phyloP scores from a whole-genome alignment of 2,113 vertebrate species.

The Collichthys lucidus region DNA sequence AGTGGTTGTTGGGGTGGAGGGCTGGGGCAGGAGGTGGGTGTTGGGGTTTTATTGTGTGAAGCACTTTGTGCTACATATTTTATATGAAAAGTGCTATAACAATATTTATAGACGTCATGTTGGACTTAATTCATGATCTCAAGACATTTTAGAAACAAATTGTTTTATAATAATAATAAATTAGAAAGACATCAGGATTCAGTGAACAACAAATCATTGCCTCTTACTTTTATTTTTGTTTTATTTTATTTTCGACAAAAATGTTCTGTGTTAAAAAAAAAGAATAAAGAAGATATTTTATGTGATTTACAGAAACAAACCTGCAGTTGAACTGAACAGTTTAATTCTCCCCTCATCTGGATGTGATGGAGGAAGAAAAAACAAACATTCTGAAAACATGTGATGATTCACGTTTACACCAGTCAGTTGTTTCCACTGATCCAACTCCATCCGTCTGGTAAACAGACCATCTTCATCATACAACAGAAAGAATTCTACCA shows the following conservation, averaged over 20 bases:
- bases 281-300: not conserved
- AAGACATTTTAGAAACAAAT: no score
- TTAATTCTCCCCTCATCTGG: not conserved
- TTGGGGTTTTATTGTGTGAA: no score
- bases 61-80: no score
- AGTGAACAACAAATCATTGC: not conserved
- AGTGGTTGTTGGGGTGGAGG: no score
- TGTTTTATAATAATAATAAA: not conserved
- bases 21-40: no score
- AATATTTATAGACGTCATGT: no score
- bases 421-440: slow-evolving; percentile 26
- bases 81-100: no score
- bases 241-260: not conserved
- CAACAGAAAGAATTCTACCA: not conserved
- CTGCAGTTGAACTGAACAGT: not conserved
- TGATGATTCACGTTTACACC: not conserved
- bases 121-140: no score
- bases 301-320: not conserved
- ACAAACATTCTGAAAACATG: not conserved
- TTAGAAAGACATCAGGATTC: not conserved
- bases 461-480: not conserved
- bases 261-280: not conserved
- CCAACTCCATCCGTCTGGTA: not conserved
- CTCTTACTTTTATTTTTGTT: not conserved
- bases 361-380: not conserved